Conservation (phyloP, 2,797 vertebrate genomes). For the Pseudotriccus pelzelni region DNA sequence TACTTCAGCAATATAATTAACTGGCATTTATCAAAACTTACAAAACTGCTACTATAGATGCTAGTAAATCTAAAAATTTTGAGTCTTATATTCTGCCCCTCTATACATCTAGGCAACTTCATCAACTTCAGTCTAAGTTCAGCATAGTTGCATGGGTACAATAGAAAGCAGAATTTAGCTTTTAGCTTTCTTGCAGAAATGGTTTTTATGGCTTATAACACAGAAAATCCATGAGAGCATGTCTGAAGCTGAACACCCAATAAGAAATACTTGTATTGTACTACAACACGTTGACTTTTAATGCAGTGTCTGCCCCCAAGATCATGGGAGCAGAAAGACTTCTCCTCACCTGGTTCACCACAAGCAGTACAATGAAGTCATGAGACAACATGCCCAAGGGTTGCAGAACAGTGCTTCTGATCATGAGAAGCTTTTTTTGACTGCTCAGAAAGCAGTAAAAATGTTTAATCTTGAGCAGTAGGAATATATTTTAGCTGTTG, state of each 20-base stretch:
- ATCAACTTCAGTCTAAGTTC: background rate
- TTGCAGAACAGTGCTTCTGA: background rate
- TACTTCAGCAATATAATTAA: background rate
- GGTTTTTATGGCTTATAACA: slow-evolving; percentile 51
- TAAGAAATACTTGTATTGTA: background rate
- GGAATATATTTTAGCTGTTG: slow-evolving; percentile 3
- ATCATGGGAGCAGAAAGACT: background rate
- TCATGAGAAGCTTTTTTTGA: background rate
- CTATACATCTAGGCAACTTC: background rate
- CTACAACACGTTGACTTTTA: background rate
- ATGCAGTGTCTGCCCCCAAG: background rate
- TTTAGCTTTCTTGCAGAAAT: slow-evolving; percentile 11
- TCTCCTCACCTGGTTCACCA: background rate
- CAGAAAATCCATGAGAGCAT: background rate
- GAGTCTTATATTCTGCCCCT: background rate
- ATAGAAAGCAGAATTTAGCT: background rate
- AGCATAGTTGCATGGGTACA: background rate
- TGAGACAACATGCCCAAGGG: background rate
- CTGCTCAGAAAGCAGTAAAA: slow-evolving; percentile 32
- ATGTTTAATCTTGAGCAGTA: background rate
- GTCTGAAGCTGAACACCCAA: background rate
- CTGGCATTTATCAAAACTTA: slow-evolving; percentile 22
- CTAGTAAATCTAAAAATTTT: background rate
- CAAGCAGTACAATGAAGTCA: slow-evolving; percentile 2
- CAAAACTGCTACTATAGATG: background rate